Evolutionary conservation across 2,797 vertebrate species (phyloP), one percentile per base, ranked within the genome.

Genomic region (Pseudochirops corinnae): DNA sequence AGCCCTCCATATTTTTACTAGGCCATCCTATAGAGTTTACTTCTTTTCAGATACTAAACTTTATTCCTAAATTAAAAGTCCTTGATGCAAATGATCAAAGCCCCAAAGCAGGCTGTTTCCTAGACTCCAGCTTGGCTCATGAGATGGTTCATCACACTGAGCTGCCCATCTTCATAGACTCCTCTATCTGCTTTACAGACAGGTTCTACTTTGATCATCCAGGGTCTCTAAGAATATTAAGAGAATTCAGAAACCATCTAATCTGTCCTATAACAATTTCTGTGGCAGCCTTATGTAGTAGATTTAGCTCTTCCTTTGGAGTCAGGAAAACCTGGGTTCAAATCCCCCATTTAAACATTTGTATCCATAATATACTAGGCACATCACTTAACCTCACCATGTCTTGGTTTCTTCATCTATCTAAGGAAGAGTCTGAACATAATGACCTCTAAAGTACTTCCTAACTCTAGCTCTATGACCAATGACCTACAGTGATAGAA

Each of bases 11-110:
- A 62, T 62, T 62, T 62, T 33, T 2, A 33, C 60, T 31, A 5
- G 60, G 31, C 31, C 60, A 62, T 62, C 3, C 39, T 39, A 3
- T 10, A n/a, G 29, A 55, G 11, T 91, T 62, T 62, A 33, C 31
- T 62, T n/a, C 1, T n/a, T 31, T 96, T 74, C 9, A 94, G 0
- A 94, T 92, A 11, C n/a, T 13, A 46, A 87, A 93, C 5, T 3
- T 2, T 26, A 58, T 91, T 95, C 96, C 31, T 96, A 92, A 95
- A 90, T 95, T 52, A 92, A 58, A 92, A 39, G 5, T 90, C 14
- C 7, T 91, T 3, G n/a, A 0, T 33, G n/a, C 62, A 67, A 67
- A 67, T 67, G 24, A n/a, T n/a, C 5, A 0, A n/a, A 67, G 12
- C 29, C 14, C 60, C 31, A 62, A 62, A 33, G 29, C 29, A 33